Conservation (phyloP, 2,888 invertebrate genomes). For the Folsomia candida region DNA sequence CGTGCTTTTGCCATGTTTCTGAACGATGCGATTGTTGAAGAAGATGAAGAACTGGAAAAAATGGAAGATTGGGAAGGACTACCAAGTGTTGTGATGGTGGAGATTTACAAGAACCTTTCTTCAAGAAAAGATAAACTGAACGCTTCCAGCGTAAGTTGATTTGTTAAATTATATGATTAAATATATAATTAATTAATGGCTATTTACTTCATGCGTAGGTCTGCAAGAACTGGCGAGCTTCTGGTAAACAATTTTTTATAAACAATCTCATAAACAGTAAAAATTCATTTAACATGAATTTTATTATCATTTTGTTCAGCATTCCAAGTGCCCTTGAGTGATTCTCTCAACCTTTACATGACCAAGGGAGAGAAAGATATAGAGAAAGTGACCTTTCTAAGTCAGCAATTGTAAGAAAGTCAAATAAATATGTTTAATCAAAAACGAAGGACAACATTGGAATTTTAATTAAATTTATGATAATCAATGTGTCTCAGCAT, state of each 20-base stretch:
- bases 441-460: too few relatives aligned
- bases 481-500: too few relatives aligned
- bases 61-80: background rate
- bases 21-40: background rate
- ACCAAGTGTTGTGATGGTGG: slow-evolving; percentile 22
- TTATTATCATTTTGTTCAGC: too few relatives aligned
- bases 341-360: slow-evolving; percentile 33
- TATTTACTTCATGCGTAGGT: too few relatives aligned
- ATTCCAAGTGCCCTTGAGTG: slow-evolving; percentile 47
- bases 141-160: slow-evolving; percentile 42
- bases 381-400: slow-evolving; percentile 36
- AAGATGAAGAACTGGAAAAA: background rate
- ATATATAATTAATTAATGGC: too few relatives aligned
- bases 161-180: too few relatives aligned
- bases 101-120: slow-evolving; percentile 44
- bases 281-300: too few relatives aligned
- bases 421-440: too few relatives aligned
- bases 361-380: slow-evolving; percentile 33
- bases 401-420: slow-evolving; percentile 35
- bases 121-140: slow-evolving; percentile 37
- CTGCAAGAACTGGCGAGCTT: slow-evolving; percentile 47
- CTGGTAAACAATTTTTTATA: too few relatives aligned
- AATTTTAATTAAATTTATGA: too few relatives aligned
- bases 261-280: too few relatives aligned
- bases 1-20: background rate